A percentile compares a stretch with the other conserved stretches of the same genome.
Conservation (phyloP, 2,888 invertebrate species). For the Nemurella pictetii region DNA sequence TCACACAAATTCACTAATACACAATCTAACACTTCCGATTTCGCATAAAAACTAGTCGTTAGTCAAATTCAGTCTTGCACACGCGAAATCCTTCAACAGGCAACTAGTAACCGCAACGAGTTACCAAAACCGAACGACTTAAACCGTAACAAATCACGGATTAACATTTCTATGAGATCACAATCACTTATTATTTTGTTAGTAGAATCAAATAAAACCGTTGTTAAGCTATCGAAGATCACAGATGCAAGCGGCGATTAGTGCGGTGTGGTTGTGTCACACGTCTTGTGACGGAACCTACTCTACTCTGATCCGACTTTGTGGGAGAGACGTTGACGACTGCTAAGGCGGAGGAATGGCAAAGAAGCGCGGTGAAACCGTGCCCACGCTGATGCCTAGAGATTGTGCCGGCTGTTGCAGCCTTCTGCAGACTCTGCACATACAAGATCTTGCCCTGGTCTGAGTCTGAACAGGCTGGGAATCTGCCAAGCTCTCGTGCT, state of each 20-base stretch:
- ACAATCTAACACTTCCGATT: background rate
- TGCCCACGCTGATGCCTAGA: background rate
- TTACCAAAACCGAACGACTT: no score
- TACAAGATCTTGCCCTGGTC: no score
- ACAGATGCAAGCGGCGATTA: background rate
- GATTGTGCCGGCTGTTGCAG: background rate
- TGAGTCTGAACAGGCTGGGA: background rate
- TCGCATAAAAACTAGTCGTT: background rate
- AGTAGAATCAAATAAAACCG: background rate
- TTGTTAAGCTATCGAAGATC: background rate
- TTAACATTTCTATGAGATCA: background rate
- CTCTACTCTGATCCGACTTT: background rate
- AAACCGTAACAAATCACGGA: background rate
- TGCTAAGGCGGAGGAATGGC: background rate
- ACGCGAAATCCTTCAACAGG: no score
- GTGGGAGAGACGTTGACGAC: constrained; percentile 6
- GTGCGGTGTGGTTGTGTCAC: background rate
- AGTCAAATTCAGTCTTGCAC: background rate
- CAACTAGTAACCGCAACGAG: no score
- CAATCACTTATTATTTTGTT: background rate
- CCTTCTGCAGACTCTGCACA: background rate
- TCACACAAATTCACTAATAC: background rate
- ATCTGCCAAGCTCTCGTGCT: background rate
- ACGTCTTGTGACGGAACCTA: no score
- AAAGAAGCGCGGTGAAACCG: background rate